phyloP scores from a whole-genome alignment of 92 coral and sea anemone species.

The Palythoa caribaeorum region DNA sequence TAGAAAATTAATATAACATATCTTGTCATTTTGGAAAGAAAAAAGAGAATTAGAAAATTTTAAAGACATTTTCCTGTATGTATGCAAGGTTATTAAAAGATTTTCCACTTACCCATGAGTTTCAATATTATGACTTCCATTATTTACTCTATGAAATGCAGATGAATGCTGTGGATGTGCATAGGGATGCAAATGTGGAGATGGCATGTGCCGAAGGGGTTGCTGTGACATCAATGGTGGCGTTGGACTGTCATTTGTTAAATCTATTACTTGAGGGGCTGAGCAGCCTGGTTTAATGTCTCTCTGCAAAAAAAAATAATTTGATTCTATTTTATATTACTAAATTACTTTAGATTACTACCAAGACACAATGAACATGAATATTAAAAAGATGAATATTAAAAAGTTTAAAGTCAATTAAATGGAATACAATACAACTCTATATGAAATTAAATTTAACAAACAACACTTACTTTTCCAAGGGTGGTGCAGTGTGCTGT shows the following conservation, averaged over 20 bases:
- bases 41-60: no score
- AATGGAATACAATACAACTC: no score
- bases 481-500: slow-evolving; percentile 23
- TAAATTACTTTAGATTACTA: not conserved
- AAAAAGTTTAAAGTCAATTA: not conserved
- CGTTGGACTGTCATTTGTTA: slow-evolving; percentile 73
- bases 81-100: no score
- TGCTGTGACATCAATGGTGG: slow-evolving; percentile 81
- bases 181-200: slow-evolving; percentile 51
- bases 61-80: no score
- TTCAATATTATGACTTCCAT: slow-evolving; percentile 75
- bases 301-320: slow-evolving; percentile 62
- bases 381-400: not conserved
- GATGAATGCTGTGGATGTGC: slow-evolving; percentile 73
- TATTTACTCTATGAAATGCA: slow-evolving; percentile 86
- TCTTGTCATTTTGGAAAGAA: no score
- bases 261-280: slow-evolving; percentile 76
- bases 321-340: not conserved
- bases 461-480: slow-evolving; percentile 25
- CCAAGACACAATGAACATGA: not conserved
- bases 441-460: no score
- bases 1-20: not conserved
- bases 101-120: slow-evolving; percentile 75
- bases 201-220: slow-evolving; percentile 85
- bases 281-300: slow-evolving; percentile 74